Base-by-base conservation (phyloP, 2,113 vertebrate genomes). In the Naja naja region DNA sequence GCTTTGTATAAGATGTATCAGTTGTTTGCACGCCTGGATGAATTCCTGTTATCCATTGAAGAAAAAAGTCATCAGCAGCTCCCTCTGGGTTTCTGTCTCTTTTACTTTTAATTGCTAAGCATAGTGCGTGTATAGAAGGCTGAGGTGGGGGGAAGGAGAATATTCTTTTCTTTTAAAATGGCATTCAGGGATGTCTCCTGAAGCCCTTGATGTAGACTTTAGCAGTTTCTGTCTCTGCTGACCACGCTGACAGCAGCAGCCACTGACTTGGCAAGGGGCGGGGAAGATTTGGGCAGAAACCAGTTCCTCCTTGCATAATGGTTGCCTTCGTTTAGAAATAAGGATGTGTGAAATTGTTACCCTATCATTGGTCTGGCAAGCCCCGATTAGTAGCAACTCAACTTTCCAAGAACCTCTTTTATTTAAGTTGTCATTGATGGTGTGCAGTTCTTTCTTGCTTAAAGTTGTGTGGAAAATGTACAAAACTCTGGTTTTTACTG, bases 31-130 rank as follows among this genome's bases (percentile, higher is more conserved):
- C 92, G 89, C 7, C 88, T 86, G 2, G 34, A 56, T 88, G 45
- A 55, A 18, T 91, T 93, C 0, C 0, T 14, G 43, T 74, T 1
- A 30, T 87, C 93, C n/a, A 1, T 90, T 53, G 92, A 52, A 88
- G 74, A 93, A 92, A 49, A 55, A 91, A 94, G 89, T 88, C 34
- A 90, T 86, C 91, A 90, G 52, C 87, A 58, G 45, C 30, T 25
- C 9, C 22, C 12, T 58, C 43, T 64, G 4, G 69, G 18, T 90
- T 94, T 93, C 3, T 87, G 4, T 0, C 5, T 95, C 11, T 43
- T 1, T 7, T 88, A 34, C n/a, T 90, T 23, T 23, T 52, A 49
- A 14, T 87, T 64, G 58, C 55, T 90, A 43, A 87, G 90, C 60
- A 69, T 53, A 85, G 53, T 93, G 53, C 5, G 27, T 20, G 58